Evolutionary conservation across 2,113 vertebrate species (phyloP).

Genomic region (Oryzias melastigma): DNA sequence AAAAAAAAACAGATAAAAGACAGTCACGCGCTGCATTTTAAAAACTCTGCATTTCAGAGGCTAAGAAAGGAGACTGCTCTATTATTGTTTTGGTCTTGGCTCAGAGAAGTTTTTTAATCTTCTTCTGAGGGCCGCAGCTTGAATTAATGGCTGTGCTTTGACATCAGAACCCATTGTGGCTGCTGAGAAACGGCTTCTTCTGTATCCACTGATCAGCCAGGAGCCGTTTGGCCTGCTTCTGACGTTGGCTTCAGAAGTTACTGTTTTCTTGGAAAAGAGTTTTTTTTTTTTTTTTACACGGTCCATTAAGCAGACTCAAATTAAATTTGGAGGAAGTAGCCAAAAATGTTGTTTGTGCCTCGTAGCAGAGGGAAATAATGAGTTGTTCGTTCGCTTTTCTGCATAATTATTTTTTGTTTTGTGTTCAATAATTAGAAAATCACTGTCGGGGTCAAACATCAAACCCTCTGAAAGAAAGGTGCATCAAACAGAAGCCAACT

Average conservation of each 20-base stretch:
- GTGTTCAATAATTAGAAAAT: too few species aligned
- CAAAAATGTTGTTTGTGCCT: not conserved
- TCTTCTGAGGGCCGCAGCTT: conserved; percentile 55
- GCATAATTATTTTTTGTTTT: too few species aligned
- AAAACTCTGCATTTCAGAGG: conserved; percentile 49
- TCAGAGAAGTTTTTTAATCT: conserved; percentile 50
- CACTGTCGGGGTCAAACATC: too few species aligned
- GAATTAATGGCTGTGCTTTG: conserved; percentile 62
- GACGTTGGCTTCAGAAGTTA: conserved; percentile 29
- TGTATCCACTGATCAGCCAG: conserved; percentile 58
- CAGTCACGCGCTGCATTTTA: conserved; percentile 58
- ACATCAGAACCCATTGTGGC: conserved; percentile 47
- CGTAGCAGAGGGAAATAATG: not conserved
- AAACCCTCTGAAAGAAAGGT: too few species aligned
- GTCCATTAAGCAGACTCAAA: too few species aligned
- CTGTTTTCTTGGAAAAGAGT: conserved; percentile 12
- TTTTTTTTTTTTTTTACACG: not conserved
- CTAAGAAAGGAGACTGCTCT: conserved; percentile 39
- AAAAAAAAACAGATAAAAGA: conserved; percentile 59
- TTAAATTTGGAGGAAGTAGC: too few species aligned
- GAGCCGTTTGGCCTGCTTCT: conserved; percentile 35
- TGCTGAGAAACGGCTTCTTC: conserved; percentile 42
- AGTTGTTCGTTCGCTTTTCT: not conserved
- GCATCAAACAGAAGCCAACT: too few species aligned
- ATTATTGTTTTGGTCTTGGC: conserved; percentile 18